Conservation (phyloP, 2,888 invertebrate genomes). For the Eudasyphora cyanicolor region DNA sequence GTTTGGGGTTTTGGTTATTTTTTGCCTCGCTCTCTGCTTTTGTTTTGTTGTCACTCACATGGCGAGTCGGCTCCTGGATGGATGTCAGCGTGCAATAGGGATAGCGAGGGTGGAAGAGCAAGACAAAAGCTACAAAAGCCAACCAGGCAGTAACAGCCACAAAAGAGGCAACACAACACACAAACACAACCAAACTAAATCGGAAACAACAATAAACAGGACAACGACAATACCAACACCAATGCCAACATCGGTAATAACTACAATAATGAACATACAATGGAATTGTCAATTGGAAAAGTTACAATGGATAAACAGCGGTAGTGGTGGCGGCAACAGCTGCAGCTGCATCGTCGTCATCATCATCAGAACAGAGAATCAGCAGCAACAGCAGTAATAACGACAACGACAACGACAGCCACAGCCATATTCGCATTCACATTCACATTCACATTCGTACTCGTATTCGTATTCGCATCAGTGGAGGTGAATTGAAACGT, state of each 20-base stretch:
- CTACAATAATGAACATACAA: slow-evolving; percentile 61
- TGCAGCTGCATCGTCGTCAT: slow-evolving; percentile 19
- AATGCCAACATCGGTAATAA: slow-evolving; percentile 52
- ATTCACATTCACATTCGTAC: slow-evolving; percentile 27
- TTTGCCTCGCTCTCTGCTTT: background rate
- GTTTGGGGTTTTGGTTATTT: background rate
- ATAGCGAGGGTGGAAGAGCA: background rate
- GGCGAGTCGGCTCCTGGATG: background rate
- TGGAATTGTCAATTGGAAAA: slow-evolving; percentile 63
- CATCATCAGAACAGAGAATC: slow-evolving; percentile 35
- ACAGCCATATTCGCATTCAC: slow-evolving; percentile 33
- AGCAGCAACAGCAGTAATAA: slow-evolving; percentile 19
- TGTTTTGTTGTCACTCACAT: slow-evolving; percentile 12
- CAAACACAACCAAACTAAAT: slow-evolving; percentile 32
- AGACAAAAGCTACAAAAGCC: no score
- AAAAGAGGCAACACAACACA: slow-evolving; percentile 25
- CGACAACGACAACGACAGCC: slow-evolving; percentile 22
- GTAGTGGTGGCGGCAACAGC: slow-evolving; percentile 15
- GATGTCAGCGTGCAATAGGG: background rate
- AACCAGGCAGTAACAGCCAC: slow-evolving; percentile 43
- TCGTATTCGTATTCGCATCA: slow-evolving; percentile 17
- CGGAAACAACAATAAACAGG: slow-evolving; percentile 46
- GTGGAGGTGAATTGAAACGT: background rate
- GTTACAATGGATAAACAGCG: slow-evolving; percentile 46
- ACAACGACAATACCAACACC: slow-evolving; percentile 31